These are phyloP conservation scores for Drosophila picticornis DNA, from an alignment of 2,888 invertebrate genomes.

Conservation along the genomic window DNA sequence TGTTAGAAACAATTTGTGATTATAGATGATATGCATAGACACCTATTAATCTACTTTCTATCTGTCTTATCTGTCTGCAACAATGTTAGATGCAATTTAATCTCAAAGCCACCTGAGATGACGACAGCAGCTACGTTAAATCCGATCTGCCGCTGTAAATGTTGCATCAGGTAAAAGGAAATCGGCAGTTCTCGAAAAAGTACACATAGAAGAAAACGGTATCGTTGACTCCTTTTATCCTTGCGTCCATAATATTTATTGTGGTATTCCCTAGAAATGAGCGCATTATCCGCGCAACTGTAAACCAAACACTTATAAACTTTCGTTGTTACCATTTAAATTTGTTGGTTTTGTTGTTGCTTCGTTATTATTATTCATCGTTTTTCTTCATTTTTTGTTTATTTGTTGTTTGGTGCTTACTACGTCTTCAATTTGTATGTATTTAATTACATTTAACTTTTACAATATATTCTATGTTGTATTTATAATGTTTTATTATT, in stretches of 20 bases:
- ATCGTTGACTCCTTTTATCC: background rate
- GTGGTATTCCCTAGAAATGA: background rate
- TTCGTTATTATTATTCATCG: slow-evolving; percentile 1
- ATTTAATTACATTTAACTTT: slow-evolving; percentile 76
- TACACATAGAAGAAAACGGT: background rate
- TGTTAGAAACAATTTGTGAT: background rate
- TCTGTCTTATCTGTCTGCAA: background rate
- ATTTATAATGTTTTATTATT: slow-evolving; percentile 62
- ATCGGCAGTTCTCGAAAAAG: background rate
- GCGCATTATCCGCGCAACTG: background rate
- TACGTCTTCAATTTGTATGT: slow-evolving; percentile 70
- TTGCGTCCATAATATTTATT: background rate
- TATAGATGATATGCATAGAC: background rate
- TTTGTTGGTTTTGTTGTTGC: slow-evolving; percentile 19
- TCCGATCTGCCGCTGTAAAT: background rate
- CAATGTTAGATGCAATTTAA: background rate
- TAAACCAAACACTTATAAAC: background rate
- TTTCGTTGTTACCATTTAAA: background rate
- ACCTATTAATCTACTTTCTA: background rate
- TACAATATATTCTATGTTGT: slow-evolving; percentile 71
- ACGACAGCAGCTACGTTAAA: background rate
- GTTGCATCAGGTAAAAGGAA: background rate
- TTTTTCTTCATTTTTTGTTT: slow-evolving; percentile 46
- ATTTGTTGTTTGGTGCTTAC: slow-evolving; percentile 76
- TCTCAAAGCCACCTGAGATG: background rate